Evolutionary conservation across 1,140 invertebrate genomes (phyloP), one percentile per base, ranked within the genome.

Genomic region (Asobara japonica): DNA sequence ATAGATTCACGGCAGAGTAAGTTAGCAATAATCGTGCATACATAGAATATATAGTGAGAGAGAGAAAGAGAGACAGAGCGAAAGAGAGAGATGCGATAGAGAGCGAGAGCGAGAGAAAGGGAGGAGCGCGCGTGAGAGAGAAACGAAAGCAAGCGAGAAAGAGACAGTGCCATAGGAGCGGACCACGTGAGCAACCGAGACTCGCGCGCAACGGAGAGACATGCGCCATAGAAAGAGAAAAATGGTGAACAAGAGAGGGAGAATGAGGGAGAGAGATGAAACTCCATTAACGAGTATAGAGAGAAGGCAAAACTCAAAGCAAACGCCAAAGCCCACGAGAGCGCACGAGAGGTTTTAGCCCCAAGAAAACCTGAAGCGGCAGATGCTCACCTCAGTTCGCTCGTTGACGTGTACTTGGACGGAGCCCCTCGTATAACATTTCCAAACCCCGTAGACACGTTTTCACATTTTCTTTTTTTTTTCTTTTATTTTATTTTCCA

Each of bases 311-410:
- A 71, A 73, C 75, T 48, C 66, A 67, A n/a, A n/a, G n/a, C n/a
- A n/a, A 62, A 68, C 18, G 36, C 56, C 31, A 70, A 70, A 64
- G 41, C 60, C 22, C 1, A 20, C 25, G 29, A 56, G 36, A 6
- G 56, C 68, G n/a, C n/a, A n/a, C n/a, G n/a, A 71, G 69, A 69
- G 65, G 64, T 65, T 69, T 48, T 45, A 67, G 41, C 61, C 51
- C 65, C 31, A 56, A 74, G 74, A 70, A 77, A 73, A 78, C 77
- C 74, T 70, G 33, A 70, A 74, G 69, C 76, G 73, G 76, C 76
- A 80, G 78, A 80, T 80, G 77, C 76, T 70, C 60, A 27, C 68
- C 76, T 74, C 77, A 80, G 79, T 80, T 78, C 74, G 72, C 75
- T 79, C 74, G 72, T 69, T 74, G 78, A 65, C 72, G 73, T 76